Evolutionary conservation across 2,888 invertebrate species (phyloP), one percentile per base, ranked within the genome.

Genomic region (Chrysotoxum bicinctum): DNA sequence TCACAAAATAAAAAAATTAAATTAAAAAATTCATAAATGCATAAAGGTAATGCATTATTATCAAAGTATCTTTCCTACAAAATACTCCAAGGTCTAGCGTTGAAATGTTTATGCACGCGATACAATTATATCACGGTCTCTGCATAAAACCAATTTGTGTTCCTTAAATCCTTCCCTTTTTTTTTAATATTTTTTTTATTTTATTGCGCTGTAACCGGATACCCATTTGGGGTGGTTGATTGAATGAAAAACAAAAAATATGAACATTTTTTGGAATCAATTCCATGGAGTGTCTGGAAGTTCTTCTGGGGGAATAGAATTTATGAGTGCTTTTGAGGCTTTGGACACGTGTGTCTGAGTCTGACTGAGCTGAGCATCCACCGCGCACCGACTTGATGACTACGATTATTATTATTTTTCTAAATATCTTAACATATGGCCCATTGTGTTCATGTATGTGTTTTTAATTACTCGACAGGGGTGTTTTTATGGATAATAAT

Each of bases 271-370:
- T 37, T 58, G 40, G 60, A 54, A 78, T 82, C 82, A 82, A 78
- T 78, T 60, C 73, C 30, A 48, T 56, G 10, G 43, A 60, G 68
- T 82, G 82, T 82, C 78, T 78, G 68, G 68, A 52, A 78, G 26
- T 66, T 77, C 66, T 76, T 37, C 16, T 72, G 72, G 77, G 66
- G 45, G 72, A 73, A 73, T 72, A 37, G 68, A 68, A 77, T 68
- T 82, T 68, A 77, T 73, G 82, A 77, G 82, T 73, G 40, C 82
- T 77, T 77, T 82, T 43, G 77, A 77, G 77, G 37, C 43, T 60
- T 82, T 32, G 48, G 72, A 82, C 82, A 82, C 82, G 72, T 82
- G 82, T 58, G 58, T n/a, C n/a, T n/a, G n/a, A n/a, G n/a, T n/a
- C n/a, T n/a, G n/a, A n/a, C n/a, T n/a, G n/a, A n/a, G n/a, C n/a